phyloP scores from a whole-genome alignment of 2,888 invertebrate species.

The Unio pictorum region DNA sequence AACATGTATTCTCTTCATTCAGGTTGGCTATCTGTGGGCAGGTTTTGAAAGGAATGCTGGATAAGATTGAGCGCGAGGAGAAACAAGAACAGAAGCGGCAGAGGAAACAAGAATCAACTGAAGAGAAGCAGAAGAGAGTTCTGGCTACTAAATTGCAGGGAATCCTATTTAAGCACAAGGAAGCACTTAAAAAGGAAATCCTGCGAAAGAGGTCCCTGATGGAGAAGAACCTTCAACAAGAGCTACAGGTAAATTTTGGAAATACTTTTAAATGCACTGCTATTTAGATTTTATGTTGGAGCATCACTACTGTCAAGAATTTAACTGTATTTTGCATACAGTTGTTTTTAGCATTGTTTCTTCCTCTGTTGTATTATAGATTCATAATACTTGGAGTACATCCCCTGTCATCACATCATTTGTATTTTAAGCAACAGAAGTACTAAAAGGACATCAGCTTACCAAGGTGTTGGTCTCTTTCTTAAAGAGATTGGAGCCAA shows the following conservation, averaged over 20 bases:
- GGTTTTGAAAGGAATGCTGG: slow-evolving; percentile 66
- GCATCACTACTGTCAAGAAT: not conserved
- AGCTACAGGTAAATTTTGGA: slow-evolving; percentile 80
- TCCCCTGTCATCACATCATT: too few species aligned
- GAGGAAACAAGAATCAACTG: slow-evolving; percentile 69
- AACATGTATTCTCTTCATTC: slow-evolving; percentile 11
- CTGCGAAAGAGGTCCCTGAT: slow-evolving; percentile 89
- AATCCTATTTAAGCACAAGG: slow-evolving; percentile 89
- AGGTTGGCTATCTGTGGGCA: slow-evolving; percentile 67
- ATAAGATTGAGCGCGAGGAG: slow-evolving; percentile 71
- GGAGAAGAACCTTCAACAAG: slow-evolving; percentile 79
- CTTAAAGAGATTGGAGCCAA: too few species aligned
- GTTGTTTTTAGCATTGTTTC: not conserved
- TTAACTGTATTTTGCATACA: slow-evolving; percentile 1
- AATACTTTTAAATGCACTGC: too few species aligned
- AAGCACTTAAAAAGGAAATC: slow-evolving; percentile 92
- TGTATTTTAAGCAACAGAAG: too few species aligned
- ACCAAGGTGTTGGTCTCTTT: too few species aligned
- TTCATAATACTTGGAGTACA: too few species aligned
- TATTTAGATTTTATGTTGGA: slow-evolving; percentile 6
- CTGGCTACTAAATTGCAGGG: slow-evolving; percentile 79
- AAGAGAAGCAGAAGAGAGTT: slow-evolving; percentile 75
- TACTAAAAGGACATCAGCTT: too few species aligned
- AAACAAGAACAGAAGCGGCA: slow-evolving; percentile 61
- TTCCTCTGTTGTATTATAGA: not conserved